Conservation (phyloP, 2,113 vertebrate species). For the Ciconia stormi region DNA sequence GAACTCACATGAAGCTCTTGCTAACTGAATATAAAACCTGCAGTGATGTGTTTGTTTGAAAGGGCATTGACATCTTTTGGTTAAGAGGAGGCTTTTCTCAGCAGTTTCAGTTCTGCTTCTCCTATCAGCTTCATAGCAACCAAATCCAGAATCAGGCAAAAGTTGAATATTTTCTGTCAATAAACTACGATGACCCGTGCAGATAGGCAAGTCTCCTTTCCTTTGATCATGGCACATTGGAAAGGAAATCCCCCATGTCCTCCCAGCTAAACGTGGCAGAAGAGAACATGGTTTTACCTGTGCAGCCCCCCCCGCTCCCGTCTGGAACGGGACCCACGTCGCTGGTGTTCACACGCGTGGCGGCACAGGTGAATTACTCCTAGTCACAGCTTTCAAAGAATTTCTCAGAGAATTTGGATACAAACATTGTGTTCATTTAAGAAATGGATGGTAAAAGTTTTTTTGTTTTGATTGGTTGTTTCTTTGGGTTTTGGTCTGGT, state of each 20-base stretch:
- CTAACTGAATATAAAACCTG: neutral
- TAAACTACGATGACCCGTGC: neutral
- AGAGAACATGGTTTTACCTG: neutral
- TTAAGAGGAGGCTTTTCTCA: neutral
- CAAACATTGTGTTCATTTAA: neutral
- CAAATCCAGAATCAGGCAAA: neutral
- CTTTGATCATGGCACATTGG: neutral
- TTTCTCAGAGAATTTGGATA: neutral
- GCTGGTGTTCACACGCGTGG: neutral
- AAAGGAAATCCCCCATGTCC: neutral
- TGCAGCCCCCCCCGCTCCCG: neutral
- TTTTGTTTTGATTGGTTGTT: neutral
- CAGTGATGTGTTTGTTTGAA: neutral
- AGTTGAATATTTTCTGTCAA: neutral
- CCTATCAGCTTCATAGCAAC: neutral
- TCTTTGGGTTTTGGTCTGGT: neutral
- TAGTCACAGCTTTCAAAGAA: neutral
- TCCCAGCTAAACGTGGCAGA: neutral
- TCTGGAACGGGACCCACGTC: accelerated
- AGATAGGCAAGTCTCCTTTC: neutral
- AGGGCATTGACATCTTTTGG: neutral
- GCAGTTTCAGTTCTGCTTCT: slow-evolving; percentile 49
- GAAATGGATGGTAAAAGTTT: neutral
- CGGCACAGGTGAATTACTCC: neutral
- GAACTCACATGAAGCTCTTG: neutral